Evolutionary conservation across 2,797 vertebrate genomes (phyloP), one percentile per base, ranked within the genome.

Genomic region (Steatocranus sp.): DNA sequence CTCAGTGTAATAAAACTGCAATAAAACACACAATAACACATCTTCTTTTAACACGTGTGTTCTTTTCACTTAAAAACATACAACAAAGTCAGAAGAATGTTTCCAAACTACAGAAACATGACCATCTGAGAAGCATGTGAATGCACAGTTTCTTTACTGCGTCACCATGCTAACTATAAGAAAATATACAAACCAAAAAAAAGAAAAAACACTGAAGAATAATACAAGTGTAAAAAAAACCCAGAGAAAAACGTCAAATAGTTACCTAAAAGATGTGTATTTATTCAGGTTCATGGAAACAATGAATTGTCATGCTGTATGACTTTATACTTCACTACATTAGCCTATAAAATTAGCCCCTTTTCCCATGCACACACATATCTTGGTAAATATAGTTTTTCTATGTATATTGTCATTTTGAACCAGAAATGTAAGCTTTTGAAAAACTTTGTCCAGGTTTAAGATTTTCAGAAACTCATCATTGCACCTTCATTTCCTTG

Each of bases 331-430:
- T 61, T 34, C 17, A 0, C 56, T 36, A 61, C 56, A 12, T 68
- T 41, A 25, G 8, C 20, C 14, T 6, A 41, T 43, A 11, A 70
- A 0, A 0, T 0, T 2, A 43, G 63, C 14, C 38, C 38, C 14
- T 68, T 41, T 68, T 0, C n/a, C 4, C 63, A 68, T 0, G 0
- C 11, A 43, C 36, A 17, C 0, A 0, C 8, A 25, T 41, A 10
- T 68, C 20, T 41, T 3, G 20, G 1, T 68, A 43, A 68, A 41
- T 23, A 15, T 4, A 68, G 3, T 2, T 41, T 66, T 41, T 23
- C 20, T 23, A 41, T 25, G n/a, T 17, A 4, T 41, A 41, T 25
- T 68, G 12, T 2, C 12, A 41, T 43, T 43, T 43, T 68, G 23
- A 43, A 43, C 14, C 20, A 25, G 8, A 68, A 68, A 17, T 43